Percentiles rank a stretch among this genome's conserved stretches.
Evolutionary conservation across 1,140 invertebrate genomes (phyloP).

Genomic region (Trichonephila clavipes): DNA sequence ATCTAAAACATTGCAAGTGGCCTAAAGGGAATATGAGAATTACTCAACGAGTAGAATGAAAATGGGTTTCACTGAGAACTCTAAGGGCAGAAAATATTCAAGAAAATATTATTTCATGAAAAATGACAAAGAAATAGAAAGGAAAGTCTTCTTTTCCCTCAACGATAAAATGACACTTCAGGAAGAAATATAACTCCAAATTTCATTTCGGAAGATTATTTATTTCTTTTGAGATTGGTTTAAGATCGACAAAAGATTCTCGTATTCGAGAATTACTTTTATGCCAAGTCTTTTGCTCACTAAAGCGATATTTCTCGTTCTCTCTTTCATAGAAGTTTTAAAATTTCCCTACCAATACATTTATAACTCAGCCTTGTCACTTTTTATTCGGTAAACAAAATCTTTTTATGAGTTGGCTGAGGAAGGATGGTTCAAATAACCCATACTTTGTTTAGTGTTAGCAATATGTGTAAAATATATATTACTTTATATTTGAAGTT

Average conservation of each 20-base stretch:
- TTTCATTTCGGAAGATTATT: constrained; percentile 30
- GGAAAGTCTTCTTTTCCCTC: neutral
- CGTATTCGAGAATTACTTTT: neutral
- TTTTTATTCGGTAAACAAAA: neutral
- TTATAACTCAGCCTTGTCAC: neutral
- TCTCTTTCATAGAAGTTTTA: neutral
- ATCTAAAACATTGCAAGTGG: neutral
- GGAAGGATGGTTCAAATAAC: neutral
- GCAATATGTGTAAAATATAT: neutral
- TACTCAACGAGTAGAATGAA: neutral
- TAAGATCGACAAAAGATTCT: neutral
- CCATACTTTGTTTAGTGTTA: neutral
- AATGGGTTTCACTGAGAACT: neutral
- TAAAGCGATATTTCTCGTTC: neutral
- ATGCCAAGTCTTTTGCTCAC: neutral
- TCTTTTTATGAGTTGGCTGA: neutral
- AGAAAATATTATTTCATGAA: neutral
- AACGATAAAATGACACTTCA: neutral
- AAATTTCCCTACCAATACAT: neutral
- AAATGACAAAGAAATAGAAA: neutral
- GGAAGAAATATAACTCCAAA: neutral
- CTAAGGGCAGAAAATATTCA: neutral
- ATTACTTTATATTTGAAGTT: neutral
- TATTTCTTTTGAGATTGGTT: neutral
- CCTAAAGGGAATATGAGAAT: neutral